These are phyloP conservation scores for Xenentodon cancila DNA, from an alignment of 2,797 vertebrate species.

Conservation along the genomic window DNA sequence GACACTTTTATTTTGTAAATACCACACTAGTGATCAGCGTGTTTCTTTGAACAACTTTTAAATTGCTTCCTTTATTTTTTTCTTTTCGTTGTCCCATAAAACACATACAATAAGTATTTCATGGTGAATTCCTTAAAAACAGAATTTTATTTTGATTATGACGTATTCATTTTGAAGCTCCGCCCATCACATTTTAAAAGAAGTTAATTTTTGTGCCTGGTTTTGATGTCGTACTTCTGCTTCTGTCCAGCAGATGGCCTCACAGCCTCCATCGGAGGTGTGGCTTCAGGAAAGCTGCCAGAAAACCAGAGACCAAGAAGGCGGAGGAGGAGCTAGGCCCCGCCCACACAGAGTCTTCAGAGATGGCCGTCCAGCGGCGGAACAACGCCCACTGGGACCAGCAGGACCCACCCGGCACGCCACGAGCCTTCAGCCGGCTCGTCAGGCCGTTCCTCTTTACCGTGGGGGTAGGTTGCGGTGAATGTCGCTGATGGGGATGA, in stretches of 20 bases:
- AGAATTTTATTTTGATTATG: too few species aligned
- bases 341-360: slow-evolving; percentile 44
- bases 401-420: slow-evolving; percentile 53
- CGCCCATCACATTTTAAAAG: too few species aligned
- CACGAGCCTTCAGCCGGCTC: slow-evolving; percentile 79
- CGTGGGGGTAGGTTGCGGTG: slow-evolving; percentile 84
- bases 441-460: slow-evolving; percentile 90
- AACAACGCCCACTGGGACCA: slow-evolving; percentile 57
- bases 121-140: too few species aligned
- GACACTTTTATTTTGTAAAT: too few species aligned
- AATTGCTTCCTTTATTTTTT: too few species aligned
- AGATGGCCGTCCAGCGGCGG: slow-evolving; percentile 53
- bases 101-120: too few species aligned
- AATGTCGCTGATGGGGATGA: neutral
- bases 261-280: slow-evolving; percentile 80
- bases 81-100: too few species aligned
- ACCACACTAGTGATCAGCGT: too few species aligned
- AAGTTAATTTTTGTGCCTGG: too few species aligned
- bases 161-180: too few species aligned
- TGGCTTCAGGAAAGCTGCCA: slow-evolving; percentile 83
- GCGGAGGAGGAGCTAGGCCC: slow-evolving; percentile 56
- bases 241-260: slow-evolving; percentile 70
- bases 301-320: slow-evolving; percentile 81
- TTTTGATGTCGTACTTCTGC: neutral
- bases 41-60: too few species aligned